phyloP scores from a whole-genome alignment of 37 sponge, comb jelly and placozoan species.

The Dysidea cf. avara region DNA sequence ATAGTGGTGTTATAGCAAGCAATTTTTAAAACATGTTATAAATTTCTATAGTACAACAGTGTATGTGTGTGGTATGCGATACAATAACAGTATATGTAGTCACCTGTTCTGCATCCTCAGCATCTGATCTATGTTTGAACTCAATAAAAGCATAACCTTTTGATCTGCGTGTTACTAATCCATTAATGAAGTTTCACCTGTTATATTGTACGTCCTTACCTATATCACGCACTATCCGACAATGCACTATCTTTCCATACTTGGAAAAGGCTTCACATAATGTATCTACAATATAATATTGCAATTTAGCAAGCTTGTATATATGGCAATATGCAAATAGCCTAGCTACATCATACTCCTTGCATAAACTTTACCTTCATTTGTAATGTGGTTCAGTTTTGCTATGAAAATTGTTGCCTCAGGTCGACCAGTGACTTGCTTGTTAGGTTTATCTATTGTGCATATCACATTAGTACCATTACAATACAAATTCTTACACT shows the following conservation, averaged over 20 bases:
- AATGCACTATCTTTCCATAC: constrained; percentile 72
- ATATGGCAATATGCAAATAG: background rate
- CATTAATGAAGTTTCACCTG: background rate
- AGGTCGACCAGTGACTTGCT: constrained; percentile 51
- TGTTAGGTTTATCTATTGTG: constrained; percentile 57
- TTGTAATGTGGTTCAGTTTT: constrained; percentile 69
- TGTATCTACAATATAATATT: constrained; percentile 25
- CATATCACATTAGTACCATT: background rate
- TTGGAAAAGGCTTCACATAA: constrained; percentile 63
- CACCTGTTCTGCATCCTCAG: constrained; percentile 67
- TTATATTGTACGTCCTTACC: constrained; percentile 33
- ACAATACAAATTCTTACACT: constrained; percentile 55
- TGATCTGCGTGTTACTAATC: constrained; percentile 82
- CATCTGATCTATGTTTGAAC: constrained; percentile 49
- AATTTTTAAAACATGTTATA: no score
- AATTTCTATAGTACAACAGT: no score
- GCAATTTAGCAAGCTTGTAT: background rate
- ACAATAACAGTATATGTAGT: no score
- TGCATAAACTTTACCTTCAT: constrained; percentile 53
- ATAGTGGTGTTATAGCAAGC: no score
- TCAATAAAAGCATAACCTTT: constrained; percentile 88
- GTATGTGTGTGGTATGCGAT: no score
- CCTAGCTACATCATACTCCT: background rate
- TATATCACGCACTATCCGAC: constrained; percentile 84
- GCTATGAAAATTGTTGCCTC: constrained; percentile 80